Percentiles rank a stretch among this genome's conserved stretches.
Conservation (phyloP, 2,888 invertebrate genomes). For the Hoplodrina blanda region DNA sequence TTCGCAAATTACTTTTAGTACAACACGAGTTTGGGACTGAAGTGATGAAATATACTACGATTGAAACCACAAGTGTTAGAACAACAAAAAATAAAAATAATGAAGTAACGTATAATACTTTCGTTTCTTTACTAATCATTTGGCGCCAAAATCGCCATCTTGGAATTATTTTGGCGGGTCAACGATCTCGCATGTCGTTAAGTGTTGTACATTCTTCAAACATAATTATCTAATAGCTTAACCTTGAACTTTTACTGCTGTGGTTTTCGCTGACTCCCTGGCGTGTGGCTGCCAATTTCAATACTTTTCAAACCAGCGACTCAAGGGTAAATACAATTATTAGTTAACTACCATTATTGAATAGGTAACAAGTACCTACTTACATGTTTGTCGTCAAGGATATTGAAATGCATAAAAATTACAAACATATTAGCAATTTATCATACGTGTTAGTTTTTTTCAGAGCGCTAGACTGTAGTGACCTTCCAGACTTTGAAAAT, state of each 20-base stretch:
- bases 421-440: slow-evolving; percentile 2
- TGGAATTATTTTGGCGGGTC: slow-evolving; percentile 43
- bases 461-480: slow-evolving; percentile 2
- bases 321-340: slow-evolving; percentile 38
- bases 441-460: not conserved
- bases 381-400: slow-evolving; percentile 16
- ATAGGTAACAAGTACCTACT: slow-evolving; percentile 4
- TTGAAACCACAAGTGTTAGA: not conserved
- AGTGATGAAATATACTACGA: not conserved
- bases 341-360: slow-evolving; percentile 26
- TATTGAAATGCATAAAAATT: not conserved
- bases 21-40: not conserved
- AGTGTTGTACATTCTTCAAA: slow-evolving; percentile 15
- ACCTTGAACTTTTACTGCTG: slow-evolving; percentile 50
- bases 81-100: not conserved
- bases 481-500: not conserved
- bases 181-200: slow-evolving; percentile 35
- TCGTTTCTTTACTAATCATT: slow-evolving; percentile 9
- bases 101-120: not conserved
- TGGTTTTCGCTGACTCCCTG: slow-evolving; percentile 37
- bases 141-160: slow-evolving; percentile 25
- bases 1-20: slow-evolving; percentile 4
- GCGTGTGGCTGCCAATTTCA: slow-evolving; percentile 38
- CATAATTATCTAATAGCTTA: slow-evolving; percentile 39
- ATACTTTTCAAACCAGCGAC: slow-evolving; percentile 42